Base-by-base conservation (phyloP, 2,888 invertebrate genomes). In the Temnothorax ravouxi region DNA sequence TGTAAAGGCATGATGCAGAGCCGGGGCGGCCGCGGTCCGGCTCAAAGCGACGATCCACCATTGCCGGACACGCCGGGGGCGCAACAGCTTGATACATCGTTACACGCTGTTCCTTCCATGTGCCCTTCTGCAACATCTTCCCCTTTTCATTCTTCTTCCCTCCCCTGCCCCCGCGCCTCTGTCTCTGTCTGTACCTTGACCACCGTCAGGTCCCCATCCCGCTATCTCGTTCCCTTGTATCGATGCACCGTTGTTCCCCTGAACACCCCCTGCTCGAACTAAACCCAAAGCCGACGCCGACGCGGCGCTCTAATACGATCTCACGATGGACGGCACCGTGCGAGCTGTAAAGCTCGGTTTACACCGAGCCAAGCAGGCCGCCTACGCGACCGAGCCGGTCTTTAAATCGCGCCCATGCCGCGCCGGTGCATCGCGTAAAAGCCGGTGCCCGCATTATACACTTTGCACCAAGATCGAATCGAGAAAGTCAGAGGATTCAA, bases 51-150 rank as follows among this genome's bases (percentile, higher is more conserved):
- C 92, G 91, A 92, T 93, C 92, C 92, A 92, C 91, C 91, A 94
- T 94, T 91, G 93, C 91, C 92, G 94, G 93, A 94, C 94, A 93
- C 93, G 94, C 94, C 94, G 92, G 94, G 94, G 94, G 94, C 94
- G 94, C 94, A 94, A 94, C 94, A 94, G 94, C 93, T 94, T 94
- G 94, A 94, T 94, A 94, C 94, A 94, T 94, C 94, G 94, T 94
- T 94, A 94, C 94, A 94, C 93, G 94, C 93, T 93, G 93, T 93
- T 93, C 92, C 93, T 92, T 92, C 91, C 92, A 91, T 92, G 88
- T 91, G 84, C 88, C 87, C 88, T 86, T 87, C 79, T 82, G 66
- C 76, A 13, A 52, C 69, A 59, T 77, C 83, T 52, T 47, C 29
- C 76, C 56, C 18, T 54, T 38, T 72, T 52, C 56, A 44, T 67